phyloP scores from a whole-genome alignment of 2,888 invertebrate species.

The Cephus sareptanus region DNA sequence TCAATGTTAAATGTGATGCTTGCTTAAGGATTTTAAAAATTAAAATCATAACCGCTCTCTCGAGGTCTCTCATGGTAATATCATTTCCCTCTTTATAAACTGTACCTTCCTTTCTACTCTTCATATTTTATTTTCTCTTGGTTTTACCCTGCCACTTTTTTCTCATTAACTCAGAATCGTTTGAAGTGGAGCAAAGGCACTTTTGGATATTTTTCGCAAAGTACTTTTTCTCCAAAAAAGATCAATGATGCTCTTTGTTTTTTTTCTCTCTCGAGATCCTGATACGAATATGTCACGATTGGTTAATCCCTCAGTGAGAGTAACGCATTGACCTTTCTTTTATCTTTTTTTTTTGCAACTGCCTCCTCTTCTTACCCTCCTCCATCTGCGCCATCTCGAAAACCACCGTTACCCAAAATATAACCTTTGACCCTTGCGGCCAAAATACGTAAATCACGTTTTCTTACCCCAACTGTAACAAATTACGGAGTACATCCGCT shows the following conservation, averaged over 20 bases:
- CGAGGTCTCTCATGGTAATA: not conserved
- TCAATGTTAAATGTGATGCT: not conserved
- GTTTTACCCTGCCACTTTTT: not conserved
- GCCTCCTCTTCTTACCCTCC: not conserved
- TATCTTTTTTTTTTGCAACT: not conserved
- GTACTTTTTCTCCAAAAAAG: not conserved
- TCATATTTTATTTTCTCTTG: not conserved
- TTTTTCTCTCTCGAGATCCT: not conserved
- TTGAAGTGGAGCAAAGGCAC: not conserved
- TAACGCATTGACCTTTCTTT: not conserved
- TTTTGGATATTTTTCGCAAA: not conserved
- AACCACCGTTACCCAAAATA: not conserved
- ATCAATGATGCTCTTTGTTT: not conserved
- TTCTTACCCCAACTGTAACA: constrained; percentile 40
- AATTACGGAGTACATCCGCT: constrained; percentile 40
- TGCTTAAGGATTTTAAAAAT: not conserved
- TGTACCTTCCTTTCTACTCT: not conserved
- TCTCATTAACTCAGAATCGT: not conserved
- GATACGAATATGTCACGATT: not conserved
- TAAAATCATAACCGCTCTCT: not conserved
- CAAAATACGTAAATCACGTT: constrained; percentile 32
- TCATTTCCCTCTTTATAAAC: not conserved
- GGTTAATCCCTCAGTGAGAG: not conserved
- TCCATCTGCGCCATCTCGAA: not conserved
- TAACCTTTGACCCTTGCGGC: not conserved